Evolutionary conservation across 2,888 invertebrate genomes (phyloP).

Genomic region (Argyra leucocephala): DNA sequence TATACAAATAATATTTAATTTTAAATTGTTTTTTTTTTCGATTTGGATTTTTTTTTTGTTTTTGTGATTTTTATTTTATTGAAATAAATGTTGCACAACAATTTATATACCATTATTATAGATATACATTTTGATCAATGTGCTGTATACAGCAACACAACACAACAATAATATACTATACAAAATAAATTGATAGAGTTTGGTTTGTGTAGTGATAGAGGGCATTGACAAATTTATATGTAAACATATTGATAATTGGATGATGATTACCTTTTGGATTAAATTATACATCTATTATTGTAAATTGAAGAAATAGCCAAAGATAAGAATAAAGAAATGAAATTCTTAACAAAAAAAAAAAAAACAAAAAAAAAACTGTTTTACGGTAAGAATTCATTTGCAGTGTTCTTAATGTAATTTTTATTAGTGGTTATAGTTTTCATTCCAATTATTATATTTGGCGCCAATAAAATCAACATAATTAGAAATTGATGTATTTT

Average conservation of each 20-base stretch:
- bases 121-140: too few relatives aligned
- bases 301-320: neutral
- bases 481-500: neutral
- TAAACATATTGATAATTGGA: conserved; percentile 1
- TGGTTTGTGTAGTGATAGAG: neutral
- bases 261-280: conserved; percentile 2
- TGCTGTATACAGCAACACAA: too few relatives aligned
- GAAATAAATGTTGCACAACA: too few relatives aligned
- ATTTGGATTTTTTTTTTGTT: too few relatives aligned
- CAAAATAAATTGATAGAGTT: too few relatives aligned
- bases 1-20: too few relatives aligned
- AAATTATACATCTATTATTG: neutral
- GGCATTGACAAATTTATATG: neutral
- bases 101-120: too few relatives aligned
- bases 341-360: neutral
- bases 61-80: too few relatives aligned
- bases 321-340: neutral
- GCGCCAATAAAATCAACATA: neutral
- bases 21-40: too few relatives aligned
- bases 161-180: too few relatives aligned
- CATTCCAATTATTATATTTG: neutral
- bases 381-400: neutral
- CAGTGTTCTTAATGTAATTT: neutral
- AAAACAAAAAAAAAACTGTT: neutral
- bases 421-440: neutral